Conservation (phyloP, 2,888 invertebrate species). For the Leptinotarsa haldemani region DNA sequence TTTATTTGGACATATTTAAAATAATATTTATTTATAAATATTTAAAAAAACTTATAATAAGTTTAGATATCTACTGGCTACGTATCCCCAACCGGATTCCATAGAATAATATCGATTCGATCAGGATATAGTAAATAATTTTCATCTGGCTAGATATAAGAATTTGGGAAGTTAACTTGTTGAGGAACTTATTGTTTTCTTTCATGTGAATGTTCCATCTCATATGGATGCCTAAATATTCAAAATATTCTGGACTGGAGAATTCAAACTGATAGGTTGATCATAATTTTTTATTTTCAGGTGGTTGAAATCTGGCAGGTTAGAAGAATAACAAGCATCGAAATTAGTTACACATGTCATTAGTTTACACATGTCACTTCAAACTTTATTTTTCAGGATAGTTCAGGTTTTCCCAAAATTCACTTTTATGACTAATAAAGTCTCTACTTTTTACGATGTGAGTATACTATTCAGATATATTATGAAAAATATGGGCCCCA, state of each 20-base stretch:
- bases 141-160: constrained; percentile 10
- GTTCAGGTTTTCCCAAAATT: constrained; percentile 5
- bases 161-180: constrained; percentile 7
- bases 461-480: constrained; percentile 14
- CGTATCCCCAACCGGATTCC: constrained; percentile 23
- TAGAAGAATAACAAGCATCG: not conserved
- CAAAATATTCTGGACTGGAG: not conserved
- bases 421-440: constrained; percentile 3
- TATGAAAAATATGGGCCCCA: constrained; percentile 3
- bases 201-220: constrained; percentile 14
- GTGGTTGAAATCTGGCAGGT: constrained; percentile 19
- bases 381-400: constrained; percentile 5
- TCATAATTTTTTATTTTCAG: constrained; percentile 14
- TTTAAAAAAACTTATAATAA: not conserved
- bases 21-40: not conserved
- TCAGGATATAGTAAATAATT: constrained; percentile 19
- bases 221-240: constrained; percentile 15
- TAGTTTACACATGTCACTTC: constrained; percentile 7
- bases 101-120: constrained; percentile 17
- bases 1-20: constrained; percentile 16
- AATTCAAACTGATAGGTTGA: not conserved
- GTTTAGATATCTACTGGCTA: constrained; percentile 9
- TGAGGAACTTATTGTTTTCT: constrained; percentile 12
- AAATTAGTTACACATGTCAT: constrained; percentile 14
- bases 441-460: not conserved